Base-by-base conservation (phyloP, 2,888 invertebrate genomes). In the Campoplex capitator region DNA sequence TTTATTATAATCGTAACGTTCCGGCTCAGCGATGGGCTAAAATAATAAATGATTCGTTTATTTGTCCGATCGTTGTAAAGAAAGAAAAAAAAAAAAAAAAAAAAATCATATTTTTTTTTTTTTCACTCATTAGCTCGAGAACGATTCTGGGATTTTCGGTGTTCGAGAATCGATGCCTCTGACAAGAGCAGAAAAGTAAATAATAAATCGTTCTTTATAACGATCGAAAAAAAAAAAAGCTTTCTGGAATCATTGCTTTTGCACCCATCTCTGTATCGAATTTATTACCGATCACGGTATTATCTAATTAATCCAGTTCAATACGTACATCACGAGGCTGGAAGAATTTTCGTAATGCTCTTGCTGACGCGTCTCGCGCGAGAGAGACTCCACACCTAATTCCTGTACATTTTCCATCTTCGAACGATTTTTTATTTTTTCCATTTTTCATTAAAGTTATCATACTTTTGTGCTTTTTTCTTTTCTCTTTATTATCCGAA, bases 271-370 rank as follows among this genome's bases (percentile, higher is more conserved):
- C 70, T 77, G 58, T 76, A 83, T 83, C 76, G 76, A 38, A 77
- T 48, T 51, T 65, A 81, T 84, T 56, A 70, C 81, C 81, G 84
- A 87, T 87, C 84, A 84, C 81, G 78, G 54, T 86, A 81, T 84
- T 82, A 87, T 78, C 82, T 84, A 84, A 82, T 87, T 86, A 91
- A 91, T 90, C 91, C 90, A 92, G 87, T 92, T 92, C 89, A 92
- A 93, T 93, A 93, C 93, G 93, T 93, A 93, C 93, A 93, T 93
- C 91, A 86, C 91, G 92, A 91, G 90, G 93, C 86, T 91, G 93
- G 91, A 89, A 91, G 85, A 91, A 91, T 91, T 91, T 91, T 91
- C 90, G 88, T 89, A 92, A 92, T 89, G 88, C 78, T 88, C 86
- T 85, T 78, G 86, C 90, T 89, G 91, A 89, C 90, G 89, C 90